Evolutionary conservation across 1,140 invertebrate genomes (phyloP).

Genomic region (Stegodyphus mimosarum): DNA sequence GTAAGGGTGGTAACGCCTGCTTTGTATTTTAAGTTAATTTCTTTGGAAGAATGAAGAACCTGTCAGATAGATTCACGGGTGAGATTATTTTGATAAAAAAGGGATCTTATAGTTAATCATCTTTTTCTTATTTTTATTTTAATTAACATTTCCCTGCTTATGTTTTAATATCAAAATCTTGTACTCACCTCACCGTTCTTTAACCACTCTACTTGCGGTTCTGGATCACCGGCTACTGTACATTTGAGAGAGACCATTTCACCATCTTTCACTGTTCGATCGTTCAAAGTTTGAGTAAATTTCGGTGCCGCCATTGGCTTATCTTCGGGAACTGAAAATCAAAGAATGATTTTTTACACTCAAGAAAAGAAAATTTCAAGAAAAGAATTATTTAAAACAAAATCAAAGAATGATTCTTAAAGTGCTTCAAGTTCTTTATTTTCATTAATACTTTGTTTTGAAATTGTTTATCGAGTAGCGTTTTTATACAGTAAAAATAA

Average conservation of each 20-base stretch:
- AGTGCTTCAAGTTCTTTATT: background rate
- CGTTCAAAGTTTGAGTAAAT: slow-evolving; percentile 78
- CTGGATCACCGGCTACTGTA: slow-evolving; percentile 88
- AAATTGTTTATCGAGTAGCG: background rate
- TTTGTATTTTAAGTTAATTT: slow-evolving; percentile 91
- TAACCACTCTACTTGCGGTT: slow-evolving; percentile 85
- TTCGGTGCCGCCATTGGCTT: slow-evolving; percentile 73
- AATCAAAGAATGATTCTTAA: background rate
- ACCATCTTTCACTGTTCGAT: slow-evolving; percentile 84
- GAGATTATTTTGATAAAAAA: background rate
- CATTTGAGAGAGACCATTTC: slow-evolving; percentile 81
- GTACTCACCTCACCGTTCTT: slow-evolving; percentile 78
- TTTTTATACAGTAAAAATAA: too few relatives aligned
- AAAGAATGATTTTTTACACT: too few relatives aligned
- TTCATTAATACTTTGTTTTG: background rate
- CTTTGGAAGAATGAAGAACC: slow-evolving; percentile 80
- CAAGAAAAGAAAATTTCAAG: background rate
- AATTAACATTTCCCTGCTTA: too few relatives aligned
- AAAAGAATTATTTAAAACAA: background rate
- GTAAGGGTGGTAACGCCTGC: slow-evolving; percentile 84
- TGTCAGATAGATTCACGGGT: background rate
- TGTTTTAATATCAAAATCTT: too few relatives aligned
- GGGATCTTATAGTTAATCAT: too few relatives aligned
- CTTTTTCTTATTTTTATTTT: too few relatives aligned
- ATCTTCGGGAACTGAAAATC: slow-evolving; percentile 61